A percentile compares a stretch with the other conserved stretches of the same genome.
These are phyloP conservation scores for Chrysomallon squamiferum DNA, from an alignment of 1,140 invertebrate species.

Conservation along the genomic window DNA sequence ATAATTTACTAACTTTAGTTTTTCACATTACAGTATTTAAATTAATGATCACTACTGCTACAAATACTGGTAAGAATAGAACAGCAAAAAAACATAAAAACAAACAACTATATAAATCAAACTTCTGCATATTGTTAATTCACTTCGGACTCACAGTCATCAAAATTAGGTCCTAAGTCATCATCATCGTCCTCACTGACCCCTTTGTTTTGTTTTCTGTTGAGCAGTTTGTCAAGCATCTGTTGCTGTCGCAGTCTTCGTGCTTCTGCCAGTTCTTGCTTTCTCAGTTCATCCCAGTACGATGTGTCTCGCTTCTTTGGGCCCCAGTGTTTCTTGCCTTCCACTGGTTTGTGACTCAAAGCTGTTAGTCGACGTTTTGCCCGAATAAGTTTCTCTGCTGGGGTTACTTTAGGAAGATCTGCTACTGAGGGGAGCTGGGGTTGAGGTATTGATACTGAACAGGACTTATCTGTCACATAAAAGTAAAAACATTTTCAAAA, in stretches of 20 bases:
- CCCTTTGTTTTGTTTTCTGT: conserved; percentile 8
- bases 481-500: no score
- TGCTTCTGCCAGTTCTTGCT: conserved; percentile 47
- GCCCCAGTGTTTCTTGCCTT: conserved; percentile 17
- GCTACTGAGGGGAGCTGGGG: conserved; percentile 2
- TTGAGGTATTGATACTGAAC: no score
- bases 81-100: no score
- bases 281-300: conserved; percentile 39
- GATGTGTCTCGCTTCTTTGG: conserved; percentile 35
- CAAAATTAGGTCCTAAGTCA: conserved; percentile 37
- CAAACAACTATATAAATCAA: no score
- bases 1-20: no score
- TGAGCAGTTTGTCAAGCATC: conserved; percentile 39
- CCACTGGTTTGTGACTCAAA: neutral
- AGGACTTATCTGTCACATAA: no score
- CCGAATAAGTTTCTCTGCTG: neutral
- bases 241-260: conserved; percentile 37
- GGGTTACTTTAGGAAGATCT: neutral
- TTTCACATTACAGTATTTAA: no score
- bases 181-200: conserved; percentile 12
- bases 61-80: no score
- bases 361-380: neutral
- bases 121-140: no score
- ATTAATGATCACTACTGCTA: no score
- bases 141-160: conserved; percentile 57